phyloP scores from a whole-genome alignment of 2,888 invertebrate species.

The Thumatha senex region DNA sequence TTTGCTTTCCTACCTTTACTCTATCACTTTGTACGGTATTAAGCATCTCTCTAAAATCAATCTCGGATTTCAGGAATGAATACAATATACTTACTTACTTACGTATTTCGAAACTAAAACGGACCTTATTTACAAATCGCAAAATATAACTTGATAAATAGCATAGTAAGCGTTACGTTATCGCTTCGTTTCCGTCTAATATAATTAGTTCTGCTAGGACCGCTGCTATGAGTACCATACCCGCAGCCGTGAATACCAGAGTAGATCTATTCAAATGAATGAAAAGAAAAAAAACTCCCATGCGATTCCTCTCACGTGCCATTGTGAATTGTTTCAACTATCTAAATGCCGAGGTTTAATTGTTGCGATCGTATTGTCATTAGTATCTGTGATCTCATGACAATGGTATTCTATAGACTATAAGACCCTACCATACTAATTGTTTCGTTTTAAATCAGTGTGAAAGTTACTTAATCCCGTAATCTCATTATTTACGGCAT shows the following conservation, averaged over 20 bases:
- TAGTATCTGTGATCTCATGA: slow-evolving; percentile 68
- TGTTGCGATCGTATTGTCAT: slow-evolving; percentile 69
- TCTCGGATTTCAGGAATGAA: too few species aligned
- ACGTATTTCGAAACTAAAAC: too few species aligned
- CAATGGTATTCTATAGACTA: slow-evolving; percentile 40
- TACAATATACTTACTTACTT: too few species aligned
- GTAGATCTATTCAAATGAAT: slow-evolving; percentile 45
- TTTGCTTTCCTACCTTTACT: too few species aligned
- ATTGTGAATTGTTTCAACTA: slow-evolving; percentile 73
- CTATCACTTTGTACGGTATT: too few species aligned
- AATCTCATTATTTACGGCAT: too few species aligned
- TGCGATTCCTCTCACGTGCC: slow-evolving; percentile 75
- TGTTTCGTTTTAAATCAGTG: slow-evolving; percentile 22
- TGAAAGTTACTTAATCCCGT: neutral
- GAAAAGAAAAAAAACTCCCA: slow-evolving; percentile 59
- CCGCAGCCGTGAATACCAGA: slow-evolving; percentile 42
- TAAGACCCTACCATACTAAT: slow-evolving; percentile 25
- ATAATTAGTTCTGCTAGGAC: slow-evolving; percentile 43
- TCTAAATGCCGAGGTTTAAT: slow-evolving; percentile 68
- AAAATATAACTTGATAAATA: neutral
- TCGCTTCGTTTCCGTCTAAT: slow-evolving; percentile 32
- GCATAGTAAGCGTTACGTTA: slow-evolving; percentile 29
- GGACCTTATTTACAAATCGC: too few species aligned
- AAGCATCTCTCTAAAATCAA: too few species aligned
- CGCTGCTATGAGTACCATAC: slow-evolving; percentile 37